Conservation (phyloP, 92 coral and sea anemone genomes). For the Muricea muricata region DNA sequence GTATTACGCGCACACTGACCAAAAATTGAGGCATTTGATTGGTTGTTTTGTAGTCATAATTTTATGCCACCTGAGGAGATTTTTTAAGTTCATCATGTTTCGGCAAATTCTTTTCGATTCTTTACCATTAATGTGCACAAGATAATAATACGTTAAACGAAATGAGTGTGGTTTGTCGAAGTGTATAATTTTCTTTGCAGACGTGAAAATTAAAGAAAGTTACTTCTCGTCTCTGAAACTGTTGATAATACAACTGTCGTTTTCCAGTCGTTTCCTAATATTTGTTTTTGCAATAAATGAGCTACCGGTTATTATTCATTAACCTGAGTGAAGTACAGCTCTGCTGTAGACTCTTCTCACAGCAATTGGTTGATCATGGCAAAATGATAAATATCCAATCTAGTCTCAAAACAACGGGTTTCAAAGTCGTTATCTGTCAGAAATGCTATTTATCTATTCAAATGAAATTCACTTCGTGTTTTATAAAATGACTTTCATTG, state of each 20-base stretch:
- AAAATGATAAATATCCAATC: too few species aligned
- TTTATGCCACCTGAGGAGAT: conserved; percentile 3
- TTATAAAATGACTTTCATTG: too few species aligned
- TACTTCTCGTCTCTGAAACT: neutral
- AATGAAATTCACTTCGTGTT: too few species aligned
- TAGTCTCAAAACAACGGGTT: too few species aligned
- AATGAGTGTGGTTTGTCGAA: too few species aligned
- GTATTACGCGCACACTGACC: conserved; percentile 38
- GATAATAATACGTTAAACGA: too few species aligned
- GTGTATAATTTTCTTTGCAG: neutral
- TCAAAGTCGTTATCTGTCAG: too few species aligned
- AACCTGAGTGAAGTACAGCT: neutral
- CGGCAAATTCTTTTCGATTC: too few species aligned
- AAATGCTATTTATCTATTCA: too few species aligned
- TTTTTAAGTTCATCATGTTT: conserved; percentile 9
- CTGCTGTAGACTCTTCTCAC: too few species aligned
- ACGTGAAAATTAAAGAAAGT: neutral
- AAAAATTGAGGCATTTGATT: conserved; percentile 27
- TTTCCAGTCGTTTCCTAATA: neutral
- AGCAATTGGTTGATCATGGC: too few species aligned
- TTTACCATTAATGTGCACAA: too few species aligned
- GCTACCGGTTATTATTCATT: conserved; percentile 6
- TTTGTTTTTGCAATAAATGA: conserved; percentile 9
- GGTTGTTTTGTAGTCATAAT: neutral
- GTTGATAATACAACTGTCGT: neutral